Evolutionary conservation across 2,888 invertebrate species (phyloP), one percentile per base, ranked within the genome.

Genomic region (Limenitis camilla): DNA sequence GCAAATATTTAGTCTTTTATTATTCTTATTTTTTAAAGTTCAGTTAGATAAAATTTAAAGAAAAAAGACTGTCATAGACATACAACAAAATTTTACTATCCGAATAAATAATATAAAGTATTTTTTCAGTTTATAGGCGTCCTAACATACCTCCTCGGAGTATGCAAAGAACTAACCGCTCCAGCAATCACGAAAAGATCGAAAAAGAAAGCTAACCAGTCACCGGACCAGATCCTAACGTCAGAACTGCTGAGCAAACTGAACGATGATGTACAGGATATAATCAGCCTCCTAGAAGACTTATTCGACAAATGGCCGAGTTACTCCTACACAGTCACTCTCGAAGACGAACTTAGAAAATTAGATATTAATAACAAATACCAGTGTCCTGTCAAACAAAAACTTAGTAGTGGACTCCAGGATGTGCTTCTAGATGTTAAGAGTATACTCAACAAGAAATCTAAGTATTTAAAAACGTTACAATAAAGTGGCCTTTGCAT

Each of bases 101-200:
- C 8, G 1, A 35, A 19, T 30, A 19, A n/a, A n/a, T n/a, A n/a
- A n/a, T n/a, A 0, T 11, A 41, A 38, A 27, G n/a, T 40, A 6
- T 36, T 9, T 33, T 33, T n/a, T 10, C 82, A 91, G 91, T 88
- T 90, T 57, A 76, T 91, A 60, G 89, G 90, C 45, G 80, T 91
- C 61, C 73, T 88, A 29, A 86, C 89, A 27, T 85, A 90, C 54
- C 70, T 92, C 4, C 84, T 90, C 50, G 89, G 90, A 50, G 81
- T 90, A 1, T 89, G n/a, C n/a, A n/a, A n/a, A n/a, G n/a, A n/a
- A n/a, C n/a, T n/a, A n/a, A n/a, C n/a, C n/a, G n/a, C n/a, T n/a
- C n/a, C n/a, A n/a, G n/a, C n/a, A n/a, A n/a, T n/a, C n/a, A n/a
- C n/a, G n/a, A n/a, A n/a, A n/a, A 91, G 90, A 63, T 82, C 87